Base-by-base conservation (phyloP, 1,140 invertebrate genomes). In the Euschistus heros region DNA sequence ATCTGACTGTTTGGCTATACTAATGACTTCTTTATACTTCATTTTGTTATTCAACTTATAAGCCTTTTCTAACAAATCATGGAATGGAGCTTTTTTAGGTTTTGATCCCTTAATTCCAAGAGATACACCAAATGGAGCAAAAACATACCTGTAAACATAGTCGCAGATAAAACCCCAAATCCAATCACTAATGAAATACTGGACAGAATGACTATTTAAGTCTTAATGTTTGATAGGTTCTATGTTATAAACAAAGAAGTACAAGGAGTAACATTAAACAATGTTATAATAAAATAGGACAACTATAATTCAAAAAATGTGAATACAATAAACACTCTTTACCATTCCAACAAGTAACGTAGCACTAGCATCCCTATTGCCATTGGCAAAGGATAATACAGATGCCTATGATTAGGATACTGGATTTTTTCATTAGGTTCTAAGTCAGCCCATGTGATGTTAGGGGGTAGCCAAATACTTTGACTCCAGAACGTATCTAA, bases 391-490 rank as follows among this genome's bases (percentile, higher is more conserved):
- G 91, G 87, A 75, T 86, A 86, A 66, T 70, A 69, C 57, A 97
- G 78, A 77, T 96, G 89, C 72, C 80, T 84, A 72, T 89, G 85
- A 74, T 94, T 84, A 50, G 90, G 83, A 77, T 91, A 92, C 65
- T 84, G 80, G 67, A 92, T 83, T 70, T 84, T 81, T 54, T 87
- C 81, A 67, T 83, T 90, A 24, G 91, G 87, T 70, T 82, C 80
- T 54, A 94, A 84, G 73, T 94, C 87, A n/a, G 81, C 80, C 92
- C 92, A 95, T 71, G 88, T 90, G 66, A 85, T 86, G 75, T 92
- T 92, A 67, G 91, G 90, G 66, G 92, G 92, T 71, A 93, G 80
- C 92, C 92, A 94, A 71, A 94, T 76, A 71, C 84, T 76, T 71
- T 87, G 83, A 71, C 84, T 83, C 91, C 91, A 94, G 78, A 94